phyloP scores from a whole-genome alignment of 2,888 invertebrate species.

The Caenorhabditis auriculariae region DNA sequence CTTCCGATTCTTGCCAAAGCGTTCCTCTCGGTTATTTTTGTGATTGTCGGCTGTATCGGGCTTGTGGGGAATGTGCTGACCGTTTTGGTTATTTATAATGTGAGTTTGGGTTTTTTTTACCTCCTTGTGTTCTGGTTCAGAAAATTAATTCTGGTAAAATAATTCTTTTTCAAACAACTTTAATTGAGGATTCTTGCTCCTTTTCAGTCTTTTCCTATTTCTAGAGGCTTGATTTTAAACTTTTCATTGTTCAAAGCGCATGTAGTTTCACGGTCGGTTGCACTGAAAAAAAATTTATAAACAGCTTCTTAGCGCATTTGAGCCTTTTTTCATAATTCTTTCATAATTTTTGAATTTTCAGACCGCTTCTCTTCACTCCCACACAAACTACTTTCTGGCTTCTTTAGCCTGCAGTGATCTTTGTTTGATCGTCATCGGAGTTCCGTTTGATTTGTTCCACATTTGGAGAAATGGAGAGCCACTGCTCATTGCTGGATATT shows the following conservation, averaged over 20 bases:
- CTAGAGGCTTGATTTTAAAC: no score
- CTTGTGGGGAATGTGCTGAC: conserved; percentile 58
- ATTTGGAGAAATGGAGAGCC: conserved; percentile 50
- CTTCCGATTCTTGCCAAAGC: conserved; percentile 26
- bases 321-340: no score
- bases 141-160: no score
- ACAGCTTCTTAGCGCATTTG: no score
- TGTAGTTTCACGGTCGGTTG: conserved; percentile 1
- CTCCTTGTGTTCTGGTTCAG: no score
- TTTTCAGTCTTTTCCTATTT: no score
- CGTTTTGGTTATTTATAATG: conserved; percentile 41
- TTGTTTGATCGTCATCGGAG: conserved; percentile 54
- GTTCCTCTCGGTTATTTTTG: conserved; percentile 49
- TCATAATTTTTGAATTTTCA: no score
- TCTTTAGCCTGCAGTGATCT: conserved; percentile 53
- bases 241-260: no score
- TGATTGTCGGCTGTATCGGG: conserved; percentile 53
- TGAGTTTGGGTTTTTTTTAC: no score
- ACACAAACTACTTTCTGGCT: conserved; percentile 62
- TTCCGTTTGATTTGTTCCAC: conserved; percentile 58
- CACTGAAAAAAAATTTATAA: background rate
- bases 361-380: conserved; percentile 55
- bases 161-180: no score
- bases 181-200: no score
- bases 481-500: conserved; percentile 51